Evolutionary conservation across 1,140 invertebrate species (phyloP).

Genomic region (Listronotus oregonensis): DNA sequence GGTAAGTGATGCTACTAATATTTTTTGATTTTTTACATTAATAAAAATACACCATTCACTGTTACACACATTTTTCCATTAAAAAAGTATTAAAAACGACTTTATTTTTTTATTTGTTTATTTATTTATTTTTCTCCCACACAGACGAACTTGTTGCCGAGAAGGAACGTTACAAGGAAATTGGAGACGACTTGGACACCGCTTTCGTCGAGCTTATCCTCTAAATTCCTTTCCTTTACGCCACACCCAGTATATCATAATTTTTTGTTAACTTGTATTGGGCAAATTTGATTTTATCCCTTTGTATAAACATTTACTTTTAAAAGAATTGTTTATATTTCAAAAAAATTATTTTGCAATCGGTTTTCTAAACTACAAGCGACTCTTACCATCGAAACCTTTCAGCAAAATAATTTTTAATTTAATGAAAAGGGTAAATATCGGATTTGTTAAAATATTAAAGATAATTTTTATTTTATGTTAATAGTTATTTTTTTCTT

Average conservation of each 20-base stretch:
- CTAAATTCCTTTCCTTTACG: constrained; percentile 42
- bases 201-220: constrained; percentile 96
- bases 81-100: neutral
- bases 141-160: constrained; percentile 98
- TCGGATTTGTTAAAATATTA: too few species aligned
- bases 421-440: too few species aligned
- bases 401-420: too few species aligned
- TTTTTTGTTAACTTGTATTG: neutral
- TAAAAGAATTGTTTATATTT: constrained; percentile 4
- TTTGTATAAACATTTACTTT: constrained; percentile 1
- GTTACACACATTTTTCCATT: neutral
- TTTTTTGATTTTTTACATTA: constrained; percentile 8
- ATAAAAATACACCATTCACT: neutral
- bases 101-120: constrained; percentile 7
- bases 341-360: constrained; percentile 1
- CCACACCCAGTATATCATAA: neutral
- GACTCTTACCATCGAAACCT: constrained; percentile 9
- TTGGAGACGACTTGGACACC: constrained; percentile 98
- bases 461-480: neutral
- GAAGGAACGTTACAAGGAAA: constrained; percentile 99
- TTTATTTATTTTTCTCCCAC: neutral
- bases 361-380: constrained; percentile 4
- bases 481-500: neutral
- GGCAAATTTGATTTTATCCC: constrained; percentile 2
- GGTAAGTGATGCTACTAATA: constrained; percentile 15